A percentile compares a stretch with the other conserved stretches of the same genome.
These are phyloP conservation scores for Argentina silus DNA, from an alignment of 2,797 vertebrate genomes.

Conservation along the genomic window DNA sequence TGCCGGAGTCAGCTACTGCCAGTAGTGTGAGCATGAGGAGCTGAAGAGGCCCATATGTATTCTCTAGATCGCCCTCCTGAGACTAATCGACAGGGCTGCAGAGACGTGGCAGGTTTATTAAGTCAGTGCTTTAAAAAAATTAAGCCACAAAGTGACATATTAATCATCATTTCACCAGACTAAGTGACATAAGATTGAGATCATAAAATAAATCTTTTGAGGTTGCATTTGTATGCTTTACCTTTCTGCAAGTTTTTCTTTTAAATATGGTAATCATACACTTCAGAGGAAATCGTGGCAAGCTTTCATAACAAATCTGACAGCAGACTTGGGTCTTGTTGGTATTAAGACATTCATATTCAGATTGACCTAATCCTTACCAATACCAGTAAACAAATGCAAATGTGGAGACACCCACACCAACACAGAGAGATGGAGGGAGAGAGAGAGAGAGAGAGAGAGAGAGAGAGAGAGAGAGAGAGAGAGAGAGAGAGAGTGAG, in stretches of 20 bases:
- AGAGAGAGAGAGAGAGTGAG: too few species aligned
- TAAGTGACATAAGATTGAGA: slow-evolving; percentile 63
- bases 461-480: not conserved
- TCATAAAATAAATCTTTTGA: slow-evolving; percentile 57
- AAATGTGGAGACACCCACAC: not conserved
- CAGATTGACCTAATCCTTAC: too few species aligned
- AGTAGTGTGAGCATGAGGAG: slow-evolving; percentile 34
- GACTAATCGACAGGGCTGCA: slow-evolving; percentile 57
- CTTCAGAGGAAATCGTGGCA: not conserved
- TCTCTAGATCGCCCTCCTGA: slow-evolving; percentile 54
- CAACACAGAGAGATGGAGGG: not conserved
- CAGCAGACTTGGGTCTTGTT: not conserved
- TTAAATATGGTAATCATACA: not conserved
- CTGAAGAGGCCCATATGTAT: slow-evolving; percentile 47
- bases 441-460: not conserved
- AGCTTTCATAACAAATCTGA: not conserved
- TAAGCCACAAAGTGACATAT: slow-evolving; percentile 68
- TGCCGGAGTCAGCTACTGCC: slow-evolving; percentile 24
- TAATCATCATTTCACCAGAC: slow-evolving; percentile 69
- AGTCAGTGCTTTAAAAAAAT: slow-evolving; percentile 65
- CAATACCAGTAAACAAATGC: not conserved
- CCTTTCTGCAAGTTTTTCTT: not conserved
- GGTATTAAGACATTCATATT: not conserved
- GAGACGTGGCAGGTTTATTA: slow-evolving; percentile 68
- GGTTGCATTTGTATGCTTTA: slow-evolving; percentile 44